Evolutionary conservation across 2,113 vertebrate species (phyloP).

Genomic region (Apeltes quadracus): DNA sequence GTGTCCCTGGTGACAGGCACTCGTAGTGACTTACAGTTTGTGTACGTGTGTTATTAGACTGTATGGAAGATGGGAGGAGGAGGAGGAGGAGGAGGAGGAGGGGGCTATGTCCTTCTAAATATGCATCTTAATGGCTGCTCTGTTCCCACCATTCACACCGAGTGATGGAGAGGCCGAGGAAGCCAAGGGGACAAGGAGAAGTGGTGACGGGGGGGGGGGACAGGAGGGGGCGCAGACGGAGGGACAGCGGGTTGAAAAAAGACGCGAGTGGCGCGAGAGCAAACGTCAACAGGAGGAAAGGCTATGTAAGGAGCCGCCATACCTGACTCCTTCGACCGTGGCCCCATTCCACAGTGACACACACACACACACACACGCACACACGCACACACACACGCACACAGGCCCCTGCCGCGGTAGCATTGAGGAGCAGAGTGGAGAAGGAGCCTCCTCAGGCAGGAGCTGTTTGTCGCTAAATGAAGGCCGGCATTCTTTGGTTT

Average conservation of each 20-base stretch:
- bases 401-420: slow-evolving; percentile 53
- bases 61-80: slow-evolving; percentile 47
- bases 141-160: slow-evolving; percentile 75
- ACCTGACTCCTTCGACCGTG: slow-evolving; percentile 61
- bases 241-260: slow-evolving; percentile 31
- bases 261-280: slow-evolving; percentile 43
- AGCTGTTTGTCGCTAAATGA: slow-evolving; percentile 83
- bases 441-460: slow-evolving; percentile 72
- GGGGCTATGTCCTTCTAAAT: slow-evolving; percentile 63
- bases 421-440: slow-evolving; percentile 66
- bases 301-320: slow-evolving; percentile 62
- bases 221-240: slow-evolving; percentile 38
- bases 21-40: slow-evolving; percentile 68
- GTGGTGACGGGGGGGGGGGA: slow-evolving; percentile 51
- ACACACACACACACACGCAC: slow-evolving; percentile 41
- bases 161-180: slow-evolving; percentile 54
- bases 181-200: slow-evolving; percentile 39
- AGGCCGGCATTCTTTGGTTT: slow-evolving; percentile 82
- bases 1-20: slow-evolving; percentile 64
- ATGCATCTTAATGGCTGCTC: slow-evolving; percentile 69
- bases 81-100: slow-evolving; percentile 9
- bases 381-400: slow-evolving; percentile 36
- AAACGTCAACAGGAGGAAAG: slow-evolving; percentile 63
- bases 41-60: slow-evolving; percentile 63
- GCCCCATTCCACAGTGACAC: slow-evolving; percentile 62